Percentiles rank a stretch among this genome's conserved stretches.
phyloP scores from a whole-genome alignment of 2,888 invertebrate species.

The Ormyrus thymus region DNA sequence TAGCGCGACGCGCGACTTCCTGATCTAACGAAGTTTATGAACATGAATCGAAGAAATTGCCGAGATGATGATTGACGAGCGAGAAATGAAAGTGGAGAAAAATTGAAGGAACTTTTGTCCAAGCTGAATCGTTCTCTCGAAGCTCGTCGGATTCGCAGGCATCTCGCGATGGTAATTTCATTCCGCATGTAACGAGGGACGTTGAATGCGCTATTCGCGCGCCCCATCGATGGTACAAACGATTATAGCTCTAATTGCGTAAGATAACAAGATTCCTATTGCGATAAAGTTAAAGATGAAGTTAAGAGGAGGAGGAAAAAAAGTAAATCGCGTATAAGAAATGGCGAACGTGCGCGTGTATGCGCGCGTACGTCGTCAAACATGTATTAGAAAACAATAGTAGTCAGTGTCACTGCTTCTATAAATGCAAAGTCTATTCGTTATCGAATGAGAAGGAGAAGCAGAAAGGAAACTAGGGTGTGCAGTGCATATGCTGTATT shows the following conservation, averaged over 20 bases:
- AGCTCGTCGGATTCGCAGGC: slow-evolving; percentile 13
- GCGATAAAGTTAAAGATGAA: slow-evolving; percentile 55
- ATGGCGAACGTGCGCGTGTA: neutral
- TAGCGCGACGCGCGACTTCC: slow-evolving; percentile 41
- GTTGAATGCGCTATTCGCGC: slow-evolving; percentile 8
- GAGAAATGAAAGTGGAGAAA: slow-evolving; percentile 24
- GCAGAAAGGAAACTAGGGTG: slow-evolving; percentile 35
- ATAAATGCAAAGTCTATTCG: slow-evolving; percentile 55
- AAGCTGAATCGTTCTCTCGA: slow-evolving; percentile 26
- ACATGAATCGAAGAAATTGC: slow-evolving; percentile 25
- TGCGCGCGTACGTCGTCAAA: slow-evolving; percentile 16
- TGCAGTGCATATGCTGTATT: slow-evolving; percentile 45
- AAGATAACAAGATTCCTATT: slow-evolving; percentile 70
- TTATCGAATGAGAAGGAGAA: slow-evolving; percentile 27
- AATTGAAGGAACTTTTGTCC: neutral
- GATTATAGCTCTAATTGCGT: slow-evolving; percentile 71
- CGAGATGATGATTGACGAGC: slow-evolving; percentile 34
- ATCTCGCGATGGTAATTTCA: slow-evolving; percentile 45
- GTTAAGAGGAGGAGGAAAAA: slow-evolving; percentile 43
- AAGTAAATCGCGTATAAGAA: slow-evolving; percentile 44
- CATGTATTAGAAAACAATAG: slow-evolving; percentile 53
- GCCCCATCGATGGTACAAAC: slow-evolving; percentile 71
- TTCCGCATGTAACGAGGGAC: slow-evolving; percentile 31
- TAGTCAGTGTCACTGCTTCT: slow-evolving; percentile 57
- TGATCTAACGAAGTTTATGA: slow-evolving; percentile 7